These are phyloP conservation scores for Galago senegalensis DNA, from an alignment of 2,797 vertebrate genomes.

Conservation along the genomic window DNA sequence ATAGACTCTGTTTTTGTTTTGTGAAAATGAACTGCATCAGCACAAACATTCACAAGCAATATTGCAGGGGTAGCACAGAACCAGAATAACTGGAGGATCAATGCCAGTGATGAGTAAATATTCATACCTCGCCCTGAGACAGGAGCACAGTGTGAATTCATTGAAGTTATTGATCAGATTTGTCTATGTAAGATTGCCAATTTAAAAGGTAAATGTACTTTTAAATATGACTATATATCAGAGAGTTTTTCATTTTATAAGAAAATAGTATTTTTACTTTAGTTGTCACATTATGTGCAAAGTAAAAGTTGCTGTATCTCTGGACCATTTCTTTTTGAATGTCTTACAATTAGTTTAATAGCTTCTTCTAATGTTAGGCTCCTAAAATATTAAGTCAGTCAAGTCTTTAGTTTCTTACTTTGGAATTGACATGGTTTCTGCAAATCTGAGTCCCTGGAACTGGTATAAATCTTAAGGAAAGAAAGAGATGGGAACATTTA, in stretches of 20 bases:
- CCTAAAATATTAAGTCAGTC: constrained; percentile 60
- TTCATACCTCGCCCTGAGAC: not conserved
- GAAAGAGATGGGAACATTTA: constrained; percentile 28
- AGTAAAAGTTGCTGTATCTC: not conserved
- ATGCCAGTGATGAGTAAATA: not conserved
- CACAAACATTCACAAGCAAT: not conserved
- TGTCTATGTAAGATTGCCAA: not conserved
- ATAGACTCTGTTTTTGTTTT: not conserved
- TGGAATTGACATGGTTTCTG: constrained; percentile 41
- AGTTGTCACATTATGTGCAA: not conserved
- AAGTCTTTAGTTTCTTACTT: constrained; percentile 39
- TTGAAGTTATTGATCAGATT: not conserved
- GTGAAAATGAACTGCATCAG: not conserved
- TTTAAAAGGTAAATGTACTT: not conserved
- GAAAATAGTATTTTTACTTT: not conserved
- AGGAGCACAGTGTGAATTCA: not conserved
- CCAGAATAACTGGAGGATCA: not conserved
- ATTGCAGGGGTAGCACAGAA: not conserved
- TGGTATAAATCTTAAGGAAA: constrained; percentile 61
- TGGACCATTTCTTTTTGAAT: constrained; percentile 40
- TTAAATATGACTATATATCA: not conserved
- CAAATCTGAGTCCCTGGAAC: not conserved
- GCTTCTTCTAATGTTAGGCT: constrained; percentile 50
- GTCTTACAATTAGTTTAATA: constrained; percentile 13
- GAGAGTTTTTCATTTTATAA: not conserved